These are phyloP conservation scores for Potamarius usumacintae DNA, from an alignment of 2,113 vertebrate genomes.

Conservation along the genomic window DNA sequence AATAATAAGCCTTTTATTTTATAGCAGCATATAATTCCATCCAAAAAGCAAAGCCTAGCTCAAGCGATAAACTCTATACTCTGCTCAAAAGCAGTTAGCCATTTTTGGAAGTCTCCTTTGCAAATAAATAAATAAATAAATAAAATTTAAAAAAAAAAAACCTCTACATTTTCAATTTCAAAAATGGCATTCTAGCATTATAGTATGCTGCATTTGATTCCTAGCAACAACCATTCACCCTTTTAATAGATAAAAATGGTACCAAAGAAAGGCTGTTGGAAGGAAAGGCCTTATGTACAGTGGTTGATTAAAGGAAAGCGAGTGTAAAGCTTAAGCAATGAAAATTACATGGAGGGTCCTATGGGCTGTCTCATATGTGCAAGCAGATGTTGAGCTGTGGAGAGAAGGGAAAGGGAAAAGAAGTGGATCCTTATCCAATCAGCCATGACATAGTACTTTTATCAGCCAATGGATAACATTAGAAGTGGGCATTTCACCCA, in stretches of 20 bases:
- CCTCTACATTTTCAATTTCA: constrained; percentile 52
- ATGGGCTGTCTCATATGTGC: constrained; percentile 67
- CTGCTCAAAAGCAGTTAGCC: constrained; percentile 35
- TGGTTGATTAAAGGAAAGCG: constrained; percentile 62
- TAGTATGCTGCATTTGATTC: constrained; percentile 62
- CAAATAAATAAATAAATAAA: constrained; percentile 9
- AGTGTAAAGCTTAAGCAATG: constrained; percentile 72
- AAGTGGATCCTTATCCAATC: constrained; percentile 44
- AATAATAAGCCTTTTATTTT: constrained; percentile 16
- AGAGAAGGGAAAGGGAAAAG: constrained; percentile 51
- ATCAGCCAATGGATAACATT: constrained; percentile 61
- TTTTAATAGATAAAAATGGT: constrained; percentile 50
- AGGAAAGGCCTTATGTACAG: constrained; percentile 66
- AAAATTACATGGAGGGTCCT: constrained; percentile 67
- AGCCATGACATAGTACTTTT: constrained; percentile 22
- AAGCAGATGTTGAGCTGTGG: constrained; percentile 75
- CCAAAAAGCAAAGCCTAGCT: neutral
- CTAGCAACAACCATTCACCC: constrained; percentile 71
- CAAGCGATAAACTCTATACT: constrained; percentile 37
- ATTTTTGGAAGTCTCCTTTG: constrained; percentile 47
- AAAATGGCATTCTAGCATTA: constrained; percentile 57
- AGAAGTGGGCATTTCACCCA: constrained; percentile 30
- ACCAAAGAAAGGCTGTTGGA: constrained; percentile 67
- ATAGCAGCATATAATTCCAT: constrained; percentile 1
- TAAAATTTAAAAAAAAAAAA: neutral